These are phyloP conservation scores for Heliangelus exortis DNA, from an alignment of 2,797 vertebrate genomes.

Conservation along the genomic window DNA sequence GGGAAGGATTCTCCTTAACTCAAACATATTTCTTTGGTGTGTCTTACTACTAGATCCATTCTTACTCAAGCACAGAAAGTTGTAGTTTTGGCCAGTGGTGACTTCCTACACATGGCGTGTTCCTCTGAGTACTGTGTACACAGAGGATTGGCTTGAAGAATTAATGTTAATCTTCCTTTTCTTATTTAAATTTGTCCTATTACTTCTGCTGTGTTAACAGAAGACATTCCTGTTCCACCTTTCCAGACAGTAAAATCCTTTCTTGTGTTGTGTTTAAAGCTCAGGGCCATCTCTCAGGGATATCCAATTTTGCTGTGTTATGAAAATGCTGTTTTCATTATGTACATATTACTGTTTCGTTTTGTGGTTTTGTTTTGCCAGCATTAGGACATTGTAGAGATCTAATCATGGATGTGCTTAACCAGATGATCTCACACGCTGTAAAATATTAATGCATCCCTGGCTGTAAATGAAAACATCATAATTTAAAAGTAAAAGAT, in stretches of 20 bases:
- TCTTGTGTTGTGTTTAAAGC: slow-evolving; percentile 1
- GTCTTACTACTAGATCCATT: background rate
- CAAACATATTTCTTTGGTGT: background rate
- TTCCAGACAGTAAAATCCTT: background rate
- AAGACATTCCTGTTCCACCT: background rate
- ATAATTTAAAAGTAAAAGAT: background rate
- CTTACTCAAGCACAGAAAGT: background rate
- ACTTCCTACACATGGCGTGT: background rate
- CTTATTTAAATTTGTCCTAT: background rate
- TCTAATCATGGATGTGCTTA: slow-evolving; percentile 15
- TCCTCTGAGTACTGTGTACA: background rate
- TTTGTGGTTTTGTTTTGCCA: slow-evolving; percentile 1
- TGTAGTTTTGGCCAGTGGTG: background rate
- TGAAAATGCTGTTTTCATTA: slow-evolving; percentile 2
- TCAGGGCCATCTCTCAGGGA: slow-evolving; percentile 32
- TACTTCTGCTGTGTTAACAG: background rate
- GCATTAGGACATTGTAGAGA: background rate
- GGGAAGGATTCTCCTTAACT: background rate
- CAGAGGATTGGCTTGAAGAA: background rate
- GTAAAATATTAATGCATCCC: slow-evolving; percentile 39
- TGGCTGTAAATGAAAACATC: slow-evolving; percentile 27
- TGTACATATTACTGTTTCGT: background rate
- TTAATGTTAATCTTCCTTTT: slow-evolving; percentile 42
- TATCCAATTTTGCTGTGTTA: slow-evolving; percentile 31
- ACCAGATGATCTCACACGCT: slow-evolving; percentile 20